Conservation (phyloP, 2,888 invertebrate species). For the Philonicus albiceps region DNA sequence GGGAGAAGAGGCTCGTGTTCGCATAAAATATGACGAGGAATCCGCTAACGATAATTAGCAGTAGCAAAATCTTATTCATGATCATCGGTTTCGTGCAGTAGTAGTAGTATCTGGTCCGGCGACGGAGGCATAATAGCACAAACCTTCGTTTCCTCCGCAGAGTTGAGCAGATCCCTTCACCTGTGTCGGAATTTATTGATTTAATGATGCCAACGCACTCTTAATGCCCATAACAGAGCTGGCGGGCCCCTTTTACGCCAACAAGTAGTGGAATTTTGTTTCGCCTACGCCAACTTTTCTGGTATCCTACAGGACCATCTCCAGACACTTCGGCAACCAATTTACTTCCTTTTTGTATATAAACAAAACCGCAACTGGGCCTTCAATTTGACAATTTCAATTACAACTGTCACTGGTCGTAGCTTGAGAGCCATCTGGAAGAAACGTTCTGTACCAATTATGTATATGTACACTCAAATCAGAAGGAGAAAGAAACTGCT, state of each 20-base stretch:
- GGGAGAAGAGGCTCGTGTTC: slow-evolving; percentile 55
- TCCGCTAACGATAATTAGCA: slow-evolving; percentile 56
- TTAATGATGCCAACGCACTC: background rate
- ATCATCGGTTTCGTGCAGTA: slow-evolving; percentile 45
- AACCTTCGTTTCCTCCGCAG: background rate
- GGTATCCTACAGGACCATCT: background rate
- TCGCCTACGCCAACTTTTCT: background rate
- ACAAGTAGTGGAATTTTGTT: background rate
- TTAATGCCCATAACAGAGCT: background rate
- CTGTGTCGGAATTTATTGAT: background rate
- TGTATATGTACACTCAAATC: background rate
- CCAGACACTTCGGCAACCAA: background rate
- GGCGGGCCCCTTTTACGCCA: background rate
- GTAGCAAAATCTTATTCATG: slow-evolving; percentile 58
- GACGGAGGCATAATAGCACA: slow-evolving; percentile 34
- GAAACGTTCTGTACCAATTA: background rate
- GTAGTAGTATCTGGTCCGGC: background rate
- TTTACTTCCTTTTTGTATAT: background rate
- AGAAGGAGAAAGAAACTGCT: accelerated
- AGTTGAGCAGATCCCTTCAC: background rate
- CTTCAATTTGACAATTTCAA: background rate
- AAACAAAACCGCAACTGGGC: background rate
- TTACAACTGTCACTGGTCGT: background rate
- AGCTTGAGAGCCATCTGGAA: background rate
- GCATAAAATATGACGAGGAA: slow-evolving; percentile 59